A percentile compares a stretch with the other conserved stretches of the same genome.
phyloP scores from a whole-genome alignment of 2,113 vertebrate species.

The Pycnonotus jocosus region DNA sequence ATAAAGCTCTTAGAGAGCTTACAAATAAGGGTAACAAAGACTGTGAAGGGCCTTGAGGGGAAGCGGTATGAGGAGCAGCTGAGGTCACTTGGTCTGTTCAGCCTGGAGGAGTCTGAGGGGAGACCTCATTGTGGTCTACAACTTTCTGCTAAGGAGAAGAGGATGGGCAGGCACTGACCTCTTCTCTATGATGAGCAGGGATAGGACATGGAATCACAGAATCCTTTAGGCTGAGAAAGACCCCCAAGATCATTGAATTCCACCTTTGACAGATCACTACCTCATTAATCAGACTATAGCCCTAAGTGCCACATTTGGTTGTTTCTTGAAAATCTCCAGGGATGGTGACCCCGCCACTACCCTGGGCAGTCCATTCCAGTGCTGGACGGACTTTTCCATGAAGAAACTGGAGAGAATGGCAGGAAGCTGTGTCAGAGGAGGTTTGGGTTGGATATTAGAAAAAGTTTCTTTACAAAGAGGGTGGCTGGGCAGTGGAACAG shows the following conservation, averaged over 20 bases:
- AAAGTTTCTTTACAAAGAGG: background rate
- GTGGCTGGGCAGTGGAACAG: background rate
- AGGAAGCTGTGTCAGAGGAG: background rate
- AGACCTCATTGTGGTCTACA: background rate
- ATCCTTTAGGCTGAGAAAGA: background rate
- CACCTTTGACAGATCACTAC: background rate
- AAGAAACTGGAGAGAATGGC: background rate
- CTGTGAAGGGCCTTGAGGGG: background rate
- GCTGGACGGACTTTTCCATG: background rate
- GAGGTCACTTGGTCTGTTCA: background rate
- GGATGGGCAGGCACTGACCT: background rate
- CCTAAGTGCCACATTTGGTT: background rate
- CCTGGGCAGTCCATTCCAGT: background rate
- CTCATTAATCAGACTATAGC: no score
- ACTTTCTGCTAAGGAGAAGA: background rate
- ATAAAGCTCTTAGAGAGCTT: fast-evolving
- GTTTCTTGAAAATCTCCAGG: background rate
- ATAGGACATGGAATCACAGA: background rate
- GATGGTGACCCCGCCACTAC: background rate
- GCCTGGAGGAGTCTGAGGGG: background rate
- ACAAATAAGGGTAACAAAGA: background rate
- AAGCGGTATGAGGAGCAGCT: fast-evolving
- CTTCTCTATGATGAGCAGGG: background rate
- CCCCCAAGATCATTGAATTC: background rate
- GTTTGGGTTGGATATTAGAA: background rate